Evolutionary conservation across 2,888 invertebrate species (phyloP), one percentile per base, ranked within the genome.

Genomic region (Diplolepis rosae): DNA sequence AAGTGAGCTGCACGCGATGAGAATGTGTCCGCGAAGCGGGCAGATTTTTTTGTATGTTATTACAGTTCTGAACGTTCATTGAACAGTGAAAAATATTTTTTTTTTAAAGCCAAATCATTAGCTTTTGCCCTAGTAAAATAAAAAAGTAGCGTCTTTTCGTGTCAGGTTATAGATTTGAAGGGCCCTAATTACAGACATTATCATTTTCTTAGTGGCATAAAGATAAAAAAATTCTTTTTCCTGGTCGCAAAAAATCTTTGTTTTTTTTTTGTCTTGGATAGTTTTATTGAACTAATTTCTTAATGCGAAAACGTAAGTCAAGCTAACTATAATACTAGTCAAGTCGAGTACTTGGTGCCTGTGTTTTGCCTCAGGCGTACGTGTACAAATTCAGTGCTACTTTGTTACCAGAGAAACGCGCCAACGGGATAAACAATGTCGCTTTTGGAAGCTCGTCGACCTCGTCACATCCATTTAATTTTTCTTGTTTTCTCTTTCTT

Each of bases 391-490:
- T 61, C 35, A 39, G 24, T 39, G 35, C 35, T 39, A 45, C 24
- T 61, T 24, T 61, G n/a, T 61, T n/a, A 39, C 24, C 24, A 22
- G 9, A 39, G 24, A 18, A 45, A 3, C 24, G 61, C 39, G 56
- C 13, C 61, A 39, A 61, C 22, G n/a, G 35, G n/a, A 61, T 39
- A 24, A 61, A 39, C 22, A 39, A 54, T 30, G 54, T 39, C 24
- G 24, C 61, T 61, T 39, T 39, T 39, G n/a, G 24, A 22, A 39
- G 61, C 24, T 61, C 35, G 24, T 56, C 35, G 24, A 35, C 56
- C 56, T 56, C 35, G 11, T 35, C 13, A 13, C 32, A 68, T 69
- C n/a, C 65, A 52, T 56, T 66, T 54, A 54, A 65, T 66, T 56
- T 42, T 56, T 39, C 42, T 22, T 27, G 51, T 65, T 30, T 45